These are phyloP conservation scores for Halichondria panicea DNA, from an alignment of 37 sponge, comb jelly and placozoan species.

Conservation along the genomic window DNA sequence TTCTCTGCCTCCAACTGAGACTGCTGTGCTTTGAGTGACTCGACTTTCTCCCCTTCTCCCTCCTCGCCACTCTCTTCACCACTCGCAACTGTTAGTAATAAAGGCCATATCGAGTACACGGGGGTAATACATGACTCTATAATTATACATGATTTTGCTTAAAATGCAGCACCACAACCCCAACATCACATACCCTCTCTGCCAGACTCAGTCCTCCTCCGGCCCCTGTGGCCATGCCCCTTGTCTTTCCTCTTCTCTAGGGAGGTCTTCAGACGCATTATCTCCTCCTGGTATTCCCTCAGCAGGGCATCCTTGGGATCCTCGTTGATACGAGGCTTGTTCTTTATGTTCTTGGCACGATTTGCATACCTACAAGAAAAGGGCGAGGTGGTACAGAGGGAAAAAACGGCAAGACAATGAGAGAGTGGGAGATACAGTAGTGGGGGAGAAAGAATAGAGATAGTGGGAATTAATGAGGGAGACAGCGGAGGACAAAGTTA, in stretches of 20 bases:
- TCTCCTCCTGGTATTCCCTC: slow-evolving; percentile 90
- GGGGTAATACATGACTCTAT: neutral
- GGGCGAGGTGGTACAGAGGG: too few species aligned
- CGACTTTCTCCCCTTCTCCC: slow-evolving; percentile 34
- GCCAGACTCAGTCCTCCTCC: neutral
- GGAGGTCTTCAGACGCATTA: slow-evolving; percentile 59
- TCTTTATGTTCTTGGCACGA: slow-evolving; percentile 98
- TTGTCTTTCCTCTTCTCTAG: slow-evolving; percentile 68
- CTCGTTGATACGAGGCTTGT: slow-evolving; percentile 97
- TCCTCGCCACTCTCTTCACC: slow-evolving; percentile 44
- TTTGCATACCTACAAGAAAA: slow-evolving; percentile 84
- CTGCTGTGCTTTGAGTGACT: slow-evolving; percentile 42
- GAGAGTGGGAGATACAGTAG: too few species aligned
- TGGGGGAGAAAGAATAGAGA: too few species aligned
- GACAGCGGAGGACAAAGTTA: too few species aligned
- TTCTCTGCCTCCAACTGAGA: slow-evolving; percentile 80
- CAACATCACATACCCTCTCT: slow-evolving; percentile 1
- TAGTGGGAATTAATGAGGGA: too few species aligned
- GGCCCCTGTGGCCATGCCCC: slow-evolving; percentile 11
- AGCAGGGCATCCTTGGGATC: slow-evolving; percentile 98
- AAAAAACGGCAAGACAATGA: too few species aligned
- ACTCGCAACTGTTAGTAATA: slow-evolving; percentile 19
- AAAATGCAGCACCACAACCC: neutral
- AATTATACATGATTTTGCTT: neutral
- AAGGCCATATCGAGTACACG: neutral